Percentiles rank a stretch among this genome's conserved stretches.
phyloP scores from a whole-genome alignment of 2,888 invertebrate species.

The Tineola bisselliella region DNA sequence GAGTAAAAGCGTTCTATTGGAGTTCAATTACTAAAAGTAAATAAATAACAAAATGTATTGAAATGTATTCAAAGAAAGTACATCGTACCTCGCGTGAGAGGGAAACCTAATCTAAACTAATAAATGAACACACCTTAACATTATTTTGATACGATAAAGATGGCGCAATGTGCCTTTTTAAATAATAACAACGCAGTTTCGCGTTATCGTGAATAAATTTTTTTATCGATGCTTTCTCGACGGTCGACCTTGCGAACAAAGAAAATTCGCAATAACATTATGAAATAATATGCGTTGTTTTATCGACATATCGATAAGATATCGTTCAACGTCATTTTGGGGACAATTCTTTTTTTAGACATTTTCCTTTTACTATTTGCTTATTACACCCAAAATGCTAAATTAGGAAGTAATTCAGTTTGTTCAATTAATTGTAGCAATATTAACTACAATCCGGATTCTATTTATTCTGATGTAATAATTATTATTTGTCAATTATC shows the following conservation, averaged over 20 bases:
- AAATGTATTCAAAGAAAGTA: too few relatives aligned
- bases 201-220: background rate
- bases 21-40: too few relatives aligned
- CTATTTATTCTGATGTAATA: too few relatives aligned
- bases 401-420: too few relatives aligned
- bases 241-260: slow-evolving; percentile 10
- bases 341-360: background rate
- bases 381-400: too few relatives aligned
- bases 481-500: too few relatives aligned
- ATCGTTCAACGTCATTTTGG: background rate
- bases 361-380: background rate
- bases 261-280: slow-evolving; percentile 8
- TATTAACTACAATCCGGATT: too few relatives aligned
- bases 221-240: slow-evolving; percentile 1
- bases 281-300: background rate
- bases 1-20: too few relatives aligned
- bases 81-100: too few relatives aligned
- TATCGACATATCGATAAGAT: background rate
- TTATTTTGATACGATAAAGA: background rate
- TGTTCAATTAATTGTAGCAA: too few relatives aligned
- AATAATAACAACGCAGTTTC: slow-evolving; percentile 1
- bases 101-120: background rate
- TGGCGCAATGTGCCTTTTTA: background rate
- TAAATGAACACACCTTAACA: background rate
- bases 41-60: too few relatives aligned